Evolutionary conservation across 1,140 invertebrate genomes (phyloP), one percentile per base, ranked within the genome.

Genomic region (Hyphantria cunea): DNA sequence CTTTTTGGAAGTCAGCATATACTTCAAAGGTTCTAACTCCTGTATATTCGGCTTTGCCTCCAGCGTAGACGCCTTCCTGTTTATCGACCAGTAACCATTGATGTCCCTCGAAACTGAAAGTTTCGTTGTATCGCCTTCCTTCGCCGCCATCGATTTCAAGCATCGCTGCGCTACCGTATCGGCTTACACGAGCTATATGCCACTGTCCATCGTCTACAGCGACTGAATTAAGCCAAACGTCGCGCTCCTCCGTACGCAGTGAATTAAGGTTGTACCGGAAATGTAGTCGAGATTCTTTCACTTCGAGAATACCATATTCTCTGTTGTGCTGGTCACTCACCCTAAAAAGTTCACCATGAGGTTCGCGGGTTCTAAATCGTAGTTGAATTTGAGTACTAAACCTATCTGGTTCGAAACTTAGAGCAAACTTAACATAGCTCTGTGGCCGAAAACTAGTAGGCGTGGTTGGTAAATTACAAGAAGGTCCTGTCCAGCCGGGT

Each of bases 151-250:
- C 98, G 42, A 99, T 90, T 80, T 97, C 96, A 44, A 99, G 86
- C 9, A 96, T 97, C n/a, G 98, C 97, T 6, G 97, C 96, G 34
- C 97, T 98, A 34, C 98, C 98, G 72, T 97, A 98, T 60, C 98
- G 93, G 74, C 94, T 95, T 0, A 97, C 96, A 68, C 95, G 93
- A 0, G 98, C 97, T 7, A 96, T 96, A 82, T 99, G 98, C 98
- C 98, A 99, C 76, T 98, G 97, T 9, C 98, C 98, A 90, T 99
- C 98, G 80, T 98, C 97, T 0, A 99, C 97, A 2, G 95, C 93
- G 11, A 98, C 95, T 32, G 96, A 94, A 55, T 95, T 97, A 9
- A 99, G 91, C 95, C 97, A 98, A 56, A 99, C 94, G 81, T 97
- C 96, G 74, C 94, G 93, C 86, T 99, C 96, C 87, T 98, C 96